Conservation (phyloP, 2,797 vertebrate genomes). For the Tapera naevia region DNA sequence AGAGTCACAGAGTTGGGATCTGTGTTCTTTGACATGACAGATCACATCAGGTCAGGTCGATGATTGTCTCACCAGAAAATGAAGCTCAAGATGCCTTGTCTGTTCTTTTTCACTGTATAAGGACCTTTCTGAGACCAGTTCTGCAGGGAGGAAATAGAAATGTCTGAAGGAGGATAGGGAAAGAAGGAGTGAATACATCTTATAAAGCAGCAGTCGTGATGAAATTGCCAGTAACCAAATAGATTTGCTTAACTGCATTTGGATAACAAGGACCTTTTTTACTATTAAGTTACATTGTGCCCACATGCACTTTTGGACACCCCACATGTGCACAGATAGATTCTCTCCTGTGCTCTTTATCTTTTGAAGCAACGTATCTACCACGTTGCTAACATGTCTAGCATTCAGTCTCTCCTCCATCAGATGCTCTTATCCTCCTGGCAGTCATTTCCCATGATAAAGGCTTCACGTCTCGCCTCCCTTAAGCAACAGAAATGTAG, state of each 20-base stretch:
- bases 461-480: background rate
- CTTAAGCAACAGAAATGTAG: background rate
- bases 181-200: background rate
- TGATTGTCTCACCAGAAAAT: constrained; percentile 12
- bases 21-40: background rate
- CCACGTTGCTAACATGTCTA: background rate
- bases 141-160: background rate
- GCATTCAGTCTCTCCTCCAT: background rate
- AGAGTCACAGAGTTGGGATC: background rate
- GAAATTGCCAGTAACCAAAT: background rate
- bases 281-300: background rate
- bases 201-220: background rate
- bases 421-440: background rate
- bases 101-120: background rate
- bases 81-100: background rate
- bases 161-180: background rate
- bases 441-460: background rate
- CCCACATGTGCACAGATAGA: rapidly evolving
- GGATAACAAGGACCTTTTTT: background rate
- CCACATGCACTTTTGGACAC: background rate
- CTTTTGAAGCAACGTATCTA: background rate
- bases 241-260: background rate
- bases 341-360: background rate
- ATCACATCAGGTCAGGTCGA: background rate
- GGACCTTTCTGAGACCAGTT: background rate